Evolutionary conservation across 2,113 vertebrate species (phyloP).

Genomic region (Sitta europaea): DNA sequence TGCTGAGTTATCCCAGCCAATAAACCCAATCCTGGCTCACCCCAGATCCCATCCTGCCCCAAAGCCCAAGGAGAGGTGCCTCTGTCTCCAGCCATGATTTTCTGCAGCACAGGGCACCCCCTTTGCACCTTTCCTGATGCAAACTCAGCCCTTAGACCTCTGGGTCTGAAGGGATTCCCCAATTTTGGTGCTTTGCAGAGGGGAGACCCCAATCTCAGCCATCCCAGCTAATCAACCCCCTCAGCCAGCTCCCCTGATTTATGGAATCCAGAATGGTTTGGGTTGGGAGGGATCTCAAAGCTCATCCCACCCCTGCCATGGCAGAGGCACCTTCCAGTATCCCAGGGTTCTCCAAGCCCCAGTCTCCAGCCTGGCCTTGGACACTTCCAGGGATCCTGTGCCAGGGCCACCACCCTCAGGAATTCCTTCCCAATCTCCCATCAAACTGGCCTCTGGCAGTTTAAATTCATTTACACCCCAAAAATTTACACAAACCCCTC

Average conservation of each 20-base stretch:
- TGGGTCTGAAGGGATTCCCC: neutral
- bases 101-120: neutral
- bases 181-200: neutral
- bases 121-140: neutral
- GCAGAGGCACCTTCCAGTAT: accelerated
- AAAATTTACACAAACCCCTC: too few species aligned
- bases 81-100: neutral
- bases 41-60: neutral
- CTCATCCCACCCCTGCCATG: neutral
- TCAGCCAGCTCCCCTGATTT: accelerated
- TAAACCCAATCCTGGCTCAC: neutral
- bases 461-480: neutral
- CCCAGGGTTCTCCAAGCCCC: neutral
- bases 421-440: neutral
- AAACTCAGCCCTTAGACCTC: neutral
- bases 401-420: neutral
- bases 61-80: neutral
- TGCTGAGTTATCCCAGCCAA: neutral
- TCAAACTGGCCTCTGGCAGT: accelerated
- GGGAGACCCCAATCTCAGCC: neutral
- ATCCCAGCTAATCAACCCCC: accelerated
- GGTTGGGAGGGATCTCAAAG: neutral
- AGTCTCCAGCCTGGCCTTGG: accelerated
- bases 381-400: neutral
- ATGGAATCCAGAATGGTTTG: neutral